Evolutionary conservation across 2,888 invertebrate genomes (phyloP), one percentile per base, ranked within the genome.

Genomic region (Erynnis tages): DNA sequence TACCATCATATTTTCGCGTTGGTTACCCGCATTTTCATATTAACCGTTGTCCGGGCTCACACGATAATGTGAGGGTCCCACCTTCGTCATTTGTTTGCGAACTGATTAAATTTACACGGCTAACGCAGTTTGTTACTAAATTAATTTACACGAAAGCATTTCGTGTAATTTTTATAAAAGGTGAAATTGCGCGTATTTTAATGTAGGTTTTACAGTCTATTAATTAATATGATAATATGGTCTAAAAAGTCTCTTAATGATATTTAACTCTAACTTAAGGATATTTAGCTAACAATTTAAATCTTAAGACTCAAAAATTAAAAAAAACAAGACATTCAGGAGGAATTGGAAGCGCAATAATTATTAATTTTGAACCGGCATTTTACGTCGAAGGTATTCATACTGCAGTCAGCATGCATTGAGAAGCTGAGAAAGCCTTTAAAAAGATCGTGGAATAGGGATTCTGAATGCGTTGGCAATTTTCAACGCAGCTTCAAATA

Each of bases 11-110:
- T 85, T 86, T 87, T 81, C 78, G 69, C 70, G 80, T 66, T 78
- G 82, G 80, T 80, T 84, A 79, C 76, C 82, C 85, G 67, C 82
- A 82, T 84, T 84, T 85, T 84, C 81, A 84, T 84, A 80, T 80
- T 81, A 81, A 82, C 73, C 74, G 75, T 75, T 71, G 79, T 72
- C 77, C 76, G 68, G 67, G 71, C 74, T 73, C 71, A 75, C 71
- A 73, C 75, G 75, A 76, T 83, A 83, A 85, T 79, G 79, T 69
- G 73, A 73, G 73, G 76, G 79, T 70, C 71, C 71, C 74, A 82
- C 84, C 85, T 85, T 76, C 78, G 75, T 83, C 82, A 85, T 84
- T 85, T 86, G 82, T 84, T 84, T 79, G 78, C 66, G 56, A 73
- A 67, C 77, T 85, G 79, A 85, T 87, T 85, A 84, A 84, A 86